Percentiles rank a stretch among this genome's conserved stretches.
phyloP scores from a whole-genome alignment of 2,797 vertebrate genomes.

The Chrosomus eos region DNA sequence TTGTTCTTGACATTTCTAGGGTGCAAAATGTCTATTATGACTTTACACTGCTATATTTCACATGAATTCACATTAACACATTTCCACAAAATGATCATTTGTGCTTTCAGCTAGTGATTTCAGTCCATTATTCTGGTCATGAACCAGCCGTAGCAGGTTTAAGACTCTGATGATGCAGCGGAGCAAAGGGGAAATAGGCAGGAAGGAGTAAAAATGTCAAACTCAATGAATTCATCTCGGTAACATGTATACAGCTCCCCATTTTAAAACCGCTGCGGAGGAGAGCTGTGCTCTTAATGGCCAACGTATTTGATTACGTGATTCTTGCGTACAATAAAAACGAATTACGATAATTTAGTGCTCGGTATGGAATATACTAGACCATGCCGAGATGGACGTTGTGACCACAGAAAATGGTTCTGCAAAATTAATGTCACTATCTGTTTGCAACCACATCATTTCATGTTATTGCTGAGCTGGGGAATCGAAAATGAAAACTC shows the following conservation, averaged over 20 bases:
- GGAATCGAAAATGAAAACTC: constrained; percentile 59
- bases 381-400: background rate
- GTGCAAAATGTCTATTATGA: constrained; percentile 71
- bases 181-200: constrained; percentile 43
- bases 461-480: constrained; percentile 55
- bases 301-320: constrained; percentile 50
- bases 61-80: constrained; percentile 73
- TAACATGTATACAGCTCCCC: constrained; percentile 63
- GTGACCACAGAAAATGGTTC: constrained; percentile 49
- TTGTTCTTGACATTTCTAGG: constrained; percentile 75
- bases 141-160: constrained; percentile 67
- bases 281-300: constrained; percentile 50
- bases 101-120: constrained; percentile 62
- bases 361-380: constrained; percentile 12
- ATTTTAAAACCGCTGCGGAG: constrained; percentile 50
- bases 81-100: constrained; percentile 68
- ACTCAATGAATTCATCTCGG: constrained; percentile 70
- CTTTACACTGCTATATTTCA: constrained; percentile 69
- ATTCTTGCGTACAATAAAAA: constrained; percentile 40
- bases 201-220: constrained; percentile 71
- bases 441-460: constrained; percentile 59
- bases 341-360: constrained; percentile 36
- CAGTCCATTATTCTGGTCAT: constrained; percentile 67
- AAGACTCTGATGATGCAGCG: constrained; percentile 53
- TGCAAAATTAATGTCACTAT: constrained; percentile 59